Evolutionary conservation across 30 jellyfish, hydroid and myxozoan genomes (phyloP).

Genomic region (Morbakka virulenta): DNA sequence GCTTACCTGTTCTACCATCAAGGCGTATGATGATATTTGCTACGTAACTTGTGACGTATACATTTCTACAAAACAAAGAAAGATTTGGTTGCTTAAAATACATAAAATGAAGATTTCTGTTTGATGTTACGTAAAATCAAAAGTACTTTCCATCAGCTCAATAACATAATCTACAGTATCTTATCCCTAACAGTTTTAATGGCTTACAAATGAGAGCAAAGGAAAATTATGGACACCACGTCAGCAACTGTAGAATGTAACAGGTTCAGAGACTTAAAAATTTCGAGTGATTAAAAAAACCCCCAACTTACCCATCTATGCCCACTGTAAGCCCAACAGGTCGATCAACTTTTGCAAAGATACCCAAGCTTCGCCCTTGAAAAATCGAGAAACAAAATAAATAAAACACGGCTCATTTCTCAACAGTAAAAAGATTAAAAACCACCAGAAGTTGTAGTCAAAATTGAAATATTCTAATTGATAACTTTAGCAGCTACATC

Average conservation of each 20-base stretch:
- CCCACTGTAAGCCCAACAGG: conserved; percentile 50
- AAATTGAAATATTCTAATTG: too few species aligned
- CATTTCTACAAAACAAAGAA: conserved; percentile 4
- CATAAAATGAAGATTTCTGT: not conserved
- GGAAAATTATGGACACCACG: too few species aligned
- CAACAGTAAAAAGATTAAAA: too few species aligned
- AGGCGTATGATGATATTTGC: conserved; percentile 29
- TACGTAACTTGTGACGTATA: conserved; percentile 43
- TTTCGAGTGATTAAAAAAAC: too few species aligned
- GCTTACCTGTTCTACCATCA: conserved; percentile 37
- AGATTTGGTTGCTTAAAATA: not conserved
- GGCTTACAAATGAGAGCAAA: too few species aligned
- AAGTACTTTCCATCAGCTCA: too few species aligned
- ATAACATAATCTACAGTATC: too few species aligned
- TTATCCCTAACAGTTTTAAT: too few species aligned
- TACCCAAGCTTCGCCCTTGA: conserved; percentile 11
- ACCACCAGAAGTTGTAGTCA: too few species aligned
- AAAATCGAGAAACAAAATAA: not conserved
- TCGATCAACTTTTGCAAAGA: conserved; percentile 31
- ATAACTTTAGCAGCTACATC: too few species aligned
- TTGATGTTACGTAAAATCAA: not conserved
- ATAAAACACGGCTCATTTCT: not conserved
- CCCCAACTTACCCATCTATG: conserved; percentile 22
- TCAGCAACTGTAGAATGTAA: too few species aligned
- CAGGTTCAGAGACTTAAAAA: too few species aligned